Evolutionary conservation across 2,888 invertebrate genomes (phyloP).

Genomic region (Ophonus ardosiacus): DNA sequence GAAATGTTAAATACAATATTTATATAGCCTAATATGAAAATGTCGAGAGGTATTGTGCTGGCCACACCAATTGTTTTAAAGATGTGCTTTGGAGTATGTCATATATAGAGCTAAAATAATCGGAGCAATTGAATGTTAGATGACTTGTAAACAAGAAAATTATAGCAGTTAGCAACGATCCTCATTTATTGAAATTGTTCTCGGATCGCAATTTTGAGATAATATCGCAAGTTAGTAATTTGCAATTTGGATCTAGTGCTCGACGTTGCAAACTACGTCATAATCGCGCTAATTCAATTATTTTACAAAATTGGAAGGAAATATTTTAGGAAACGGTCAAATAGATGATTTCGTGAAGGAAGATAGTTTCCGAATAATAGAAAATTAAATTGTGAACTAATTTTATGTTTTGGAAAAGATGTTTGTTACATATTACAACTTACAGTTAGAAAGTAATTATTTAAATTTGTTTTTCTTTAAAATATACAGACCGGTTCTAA

Average conservation of each 20-base stretch:
- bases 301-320: background rate
- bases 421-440: no score
- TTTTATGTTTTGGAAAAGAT: no score
- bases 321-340: background rate
- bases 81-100: background rate
- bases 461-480: no score
- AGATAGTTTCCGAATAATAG: background rate
- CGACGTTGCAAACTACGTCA: background rate
- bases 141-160: constrained; percentile 16
- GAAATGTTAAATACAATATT: no score
- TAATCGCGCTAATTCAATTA: constrained; percentile 8
- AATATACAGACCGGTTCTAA: no score
- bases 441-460: no score
- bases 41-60: no score
- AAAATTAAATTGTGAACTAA: no score
- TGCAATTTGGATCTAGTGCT: constrained; percentile 8
- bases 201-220: constrained; percentile 6
- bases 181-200: constrained; percentile 4
- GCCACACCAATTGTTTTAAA: no score
- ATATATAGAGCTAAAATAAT: background rate
- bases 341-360: background rate
- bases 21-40: no score
- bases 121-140: background rate
- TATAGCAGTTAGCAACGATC: background rate
- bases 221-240: background rate